Evolutionary conservation across 2,888 invertebrate genomes (phyloP), one percentile per base, ranked within the genome.

Genomic region (Frankliniella intonsa): DNA sequence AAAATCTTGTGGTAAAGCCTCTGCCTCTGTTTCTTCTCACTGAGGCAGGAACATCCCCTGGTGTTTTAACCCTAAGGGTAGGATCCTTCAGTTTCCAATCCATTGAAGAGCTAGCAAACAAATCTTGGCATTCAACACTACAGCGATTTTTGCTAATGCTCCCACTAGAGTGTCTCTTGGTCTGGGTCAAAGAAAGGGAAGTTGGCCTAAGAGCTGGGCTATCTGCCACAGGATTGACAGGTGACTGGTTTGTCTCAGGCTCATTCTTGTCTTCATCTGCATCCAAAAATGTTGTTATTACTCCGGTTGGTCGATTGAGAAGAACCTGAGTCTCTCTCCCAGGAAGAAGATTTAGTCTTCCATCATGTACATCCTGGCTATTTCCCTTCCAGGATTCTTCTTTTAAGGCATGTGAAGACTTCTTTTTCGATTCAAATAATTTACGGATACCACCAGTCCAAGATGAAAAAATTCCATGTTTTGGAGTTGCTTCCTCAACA

Each of bases 31-130:
- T 92, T 85, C 92, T 91, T 19, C 95, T 87, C 0, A 95, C 93
- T 0, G 94, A 94, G 0, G 94, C 93, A 0, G 95, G 95, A 50
- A 95, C 90, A 87, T 95, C 95, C 0, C 95, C 95, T 0, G 95
- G 95, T 0, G 95, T 95, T 86, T 95, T 95, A 0, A 95, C 93
- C 81, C 94, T 90, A 80, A 92, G 93, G 27, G 94, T 93, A 0
- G 94, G 94, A 87, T 95, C 94, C 84, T 93, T 91, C 81, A 95
- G 86, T 82, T 76, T 76, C 69, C 49, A 85, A 81, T 80, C 81
- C 55, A 76, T 80, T 25, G 83, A 81, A 22, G 82, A 83, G 81
- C 81, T 81, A 76, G 81, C 83, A 81, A 82, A 81, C 76, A 83
- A 81, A 80, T 83, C 92, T 89, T 5, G 90, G 90, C n/a, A 92